These are phyloP conservation scores for Rhyzopertha dominica DNA, from an alignment of 1,140 invertebrate genomes.

Conservation along the genomic window DNA sequence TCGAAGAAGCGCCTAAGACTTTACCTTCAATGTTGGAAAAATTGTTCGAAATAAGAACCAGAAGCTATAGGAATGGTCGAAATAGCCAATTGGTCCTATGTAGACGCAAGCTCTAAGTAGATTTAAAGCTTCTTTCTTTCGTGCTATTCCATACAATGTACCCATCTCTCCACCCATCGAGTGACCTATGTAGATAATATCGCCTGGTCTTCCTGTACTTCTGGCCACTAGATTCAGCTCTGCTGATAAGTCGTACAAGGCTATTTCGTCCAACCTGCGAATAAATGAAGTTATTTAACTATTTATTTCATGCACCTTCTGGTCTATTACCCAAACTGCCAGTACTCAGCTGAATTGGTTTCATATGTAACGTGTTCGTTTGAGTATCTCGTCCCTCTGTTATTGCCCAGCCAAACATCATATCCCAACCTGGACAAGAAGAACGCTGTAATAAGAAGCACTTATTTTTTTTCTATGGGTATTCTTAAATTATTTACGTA, in stretches of 20 bases:
- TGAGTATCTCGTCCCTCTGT: constrained; percentile 58
- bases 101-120: too few relatives aligned
- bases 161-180: constrained; percentile 56
- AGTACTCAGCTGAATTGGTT: constrained; percentile 54
- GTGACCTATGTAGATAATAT: constrained; percentile 59
- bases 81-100: too few relatives aligned
- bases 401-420: constrained; percentile 70
- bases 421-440: constrained; percentile 62
- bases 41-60: too few relatives aligned
- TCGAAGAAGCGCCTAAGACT: too few relatives aligned
- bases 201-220: constrained; percentile 44
- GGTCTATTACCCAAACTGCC: constrained; percentile 60
- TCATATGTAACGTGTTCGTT: constrained; percentile 44
- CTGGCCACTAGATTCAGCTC: constrained; percentile 49
- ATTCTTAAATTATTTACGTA: constrained; percentile 41
- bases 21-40: too few relatives aligned
- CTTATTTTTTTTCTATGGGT: neutral
- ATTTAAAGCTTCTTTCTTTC: too few relatives aligned
- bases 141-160: too few relatives aligned
- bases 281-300: neutral
- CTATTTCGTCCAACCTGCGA: constrained; percentile 50
- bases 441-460: constrained; percentile 49
- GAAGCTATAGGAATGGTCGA: too few relatives aligned
- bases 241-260: constrained; percentile 51
- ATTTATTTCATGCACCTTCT: constrained; percentile 29